Percentiles rank a stretch among this genome's conserved stretches.
phyloP scores from a whole-genome alignment of 2,888 invertebrate genomes.

The Busseola fusca region DNA sequence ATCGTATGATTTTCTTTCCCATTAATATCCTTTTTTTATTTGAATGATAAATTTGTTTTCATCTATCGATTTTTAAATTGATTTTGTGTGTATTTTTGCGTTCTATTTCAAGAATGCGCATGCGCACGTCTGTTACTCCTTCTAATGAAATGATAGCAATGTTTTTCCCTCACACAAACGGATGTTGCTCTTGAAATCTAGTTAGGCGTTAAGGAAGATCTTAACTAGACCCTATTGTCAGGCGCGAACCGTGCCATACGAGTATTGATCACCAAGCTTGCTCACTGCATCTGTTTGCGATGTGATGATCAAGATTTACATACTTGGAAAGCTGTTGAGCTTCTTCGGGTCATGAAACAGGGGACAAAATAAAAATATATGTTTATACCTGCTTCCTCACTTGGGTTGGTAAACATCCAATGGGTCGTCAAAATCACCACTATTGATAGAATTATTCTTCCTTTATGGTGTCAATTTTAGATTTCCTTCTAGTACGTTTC shows the following conservation, averaged over 20 bases:
- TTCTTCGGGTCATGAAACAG: not conserved
- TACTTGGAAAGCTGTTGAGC: not conserved
- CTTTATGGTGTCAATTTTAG: not conserved
- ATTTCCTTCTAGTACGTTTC: not conserved
- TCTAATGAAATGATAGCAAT: slow-evolving; percentile 21
- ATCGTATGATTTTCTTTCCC: not conserved
- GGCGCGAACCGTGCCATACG: not conserved
- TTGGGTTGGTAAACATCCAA: not conserved
- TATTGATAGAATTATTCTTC: not conserved
- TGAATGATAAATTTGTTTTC: not conserved
- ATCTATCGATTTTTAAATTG: not conserved
- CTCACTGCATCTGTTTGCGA: not conserved
- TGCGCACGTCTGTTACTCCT: slow-evolving; percentile 27
- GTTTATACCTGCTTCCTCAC: not conserved
- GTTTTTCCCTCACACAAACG: not conserved
- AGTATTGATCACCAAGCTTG: not conserved
- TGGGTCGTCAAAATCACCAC: not conserved
- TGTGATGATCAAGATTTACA: not conserved
- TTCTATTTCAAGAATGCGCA: not conserved
- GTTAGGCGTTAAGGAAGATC: slow-evolving; percentile 25
- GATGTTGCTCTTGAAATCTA: slow-evolving; percentile 29
- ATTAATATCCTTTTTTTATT: not conserved
- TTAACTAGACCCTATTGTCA: not conserved
- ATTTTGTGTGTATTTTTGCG: no score
- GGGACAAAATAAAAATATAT: not conserved